phyloP scores from a whole-genome alignment of 2,888 invertebrate genomes.

The Cerceris ruficornis region DNA sequence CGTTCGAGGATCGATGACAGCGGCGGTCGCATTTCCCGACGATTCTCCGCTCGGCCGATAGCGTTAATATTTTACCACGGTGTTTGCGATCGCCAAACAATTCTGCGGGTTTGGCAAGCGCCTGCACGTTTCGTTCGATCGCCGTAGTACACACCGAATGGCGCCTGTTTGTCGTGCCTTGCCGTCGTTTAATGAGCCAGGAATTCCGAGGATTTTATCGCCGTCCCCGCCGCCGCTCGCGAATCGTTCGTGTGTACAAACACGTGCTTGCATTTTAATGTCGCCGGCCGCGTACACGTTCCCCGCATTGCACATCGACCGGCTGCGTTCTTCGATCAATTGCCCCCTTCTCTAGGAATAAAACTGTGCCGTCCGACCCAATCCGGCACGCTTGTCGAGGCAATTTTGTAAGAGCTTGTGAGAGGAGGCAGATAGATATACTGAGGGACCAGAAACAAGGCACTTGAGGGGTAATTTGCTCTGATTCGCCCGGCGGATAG shows the following conservation, averaged over 20 bases:
- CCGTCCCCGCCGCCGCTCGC: slow-evolving; percentile 15
- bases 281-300: slow-evolving; percentile 10
- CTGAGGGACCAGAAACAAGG: too few relatives aligned
- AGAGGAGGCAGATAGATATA: too few relatives aligned
- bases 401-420: too few relatives aligned
- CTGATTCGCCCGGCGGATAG: too few relatives aligned
- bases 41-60: slow-evolving; percentile 34
- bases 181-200: slow-evolving; percentile 66
- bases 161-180: slow-evolving; percentile 62
- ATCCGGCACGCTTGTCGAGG: neutral
- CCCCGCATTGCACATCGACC: slow-evolving; percentile 12
- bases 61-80: slow-evolving; percentile 65
- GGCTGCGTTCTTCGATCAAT: slow-evolving; percentile 19
- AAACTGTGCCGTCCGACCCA: neutral
- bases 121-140: slow-evolving; percentile 36
- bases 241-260: slow-evolving; percentile 47
- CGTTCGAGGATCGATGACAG: slow-evolving; percentile 41
- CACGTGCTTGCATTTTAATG: slow-evolving; percentile 61
- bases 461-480: too few relatives aligned
- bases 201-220: slow-evolving; percentile 66
- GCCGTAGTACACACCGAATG: slow-evolving; percentile 25
- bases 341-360: neutral
- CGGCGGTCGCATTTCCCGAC: slow-evolving; percentile 15
- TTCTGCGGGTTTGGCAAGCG: slow-evolving; percentile 57
- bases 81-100: slow-evolving; percentile 70